A percentile compares a stretch with the other conserved stretches of the same genome.
These are phyloP conservation scores for Asarcornis scutulata DNA, from an alignment of 2,113 vertebrate genomes.

Conservation along the genomic window DNA sequence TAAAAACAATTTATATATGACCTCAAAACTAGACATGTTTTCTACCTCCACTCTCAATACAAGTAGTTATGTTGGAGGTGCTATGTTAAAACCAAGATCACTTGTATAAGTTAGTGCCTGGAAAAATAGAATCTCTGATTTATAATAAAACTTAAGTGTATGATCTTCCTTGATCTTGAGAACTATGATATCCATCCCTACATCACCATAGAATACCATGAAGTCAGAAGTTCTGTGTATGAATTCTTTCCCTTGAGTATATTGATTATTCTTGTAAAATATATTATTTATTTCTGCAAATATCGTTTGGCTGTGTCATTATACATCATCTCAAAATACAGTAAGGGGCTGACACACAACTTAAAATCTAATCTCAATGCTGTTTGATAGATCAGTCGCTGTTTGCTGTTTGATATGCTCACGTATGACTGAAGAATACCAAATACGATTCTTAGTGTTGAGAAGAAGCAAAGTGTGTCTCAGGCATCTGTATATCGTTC, in stretches of 20 bases:
- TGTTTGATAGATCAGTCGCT: not conserved
- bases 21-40: not conserved
- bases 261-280: not conserved
- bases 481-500: not conserved
- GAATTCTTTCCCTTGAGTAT: not conserved
- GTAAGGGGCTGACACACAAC: not conserved
- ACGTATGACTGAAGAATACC: not conserved
- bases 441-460: not conserved
- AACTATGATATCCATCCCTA: not conserved
- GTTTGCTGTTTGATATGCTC: not conserved
- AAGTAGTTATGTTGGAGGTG: not conserved
- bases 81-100: not conserved
- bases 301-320: not conserved
- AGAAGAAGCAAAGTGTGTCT: not conserved
- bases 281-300: not conserved
- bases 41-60: not conserved
- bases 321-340: not conserved
- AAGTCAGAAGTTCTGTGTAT: not conserved
- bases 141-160: not conserved
- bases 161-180: not conserved
- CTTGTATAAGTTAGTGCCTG: not conserved
- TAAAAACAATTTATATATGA: not conserved
- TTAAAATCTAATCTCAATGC: not conserved
- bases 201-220: not conserved
- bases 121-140: not conserved